Evolutionary conservation across 2,888 invertebrate genomes (phyloP), one percentile per base, ranked within the genome.

Genomic region (Drosophila acutilabella): DNA sequence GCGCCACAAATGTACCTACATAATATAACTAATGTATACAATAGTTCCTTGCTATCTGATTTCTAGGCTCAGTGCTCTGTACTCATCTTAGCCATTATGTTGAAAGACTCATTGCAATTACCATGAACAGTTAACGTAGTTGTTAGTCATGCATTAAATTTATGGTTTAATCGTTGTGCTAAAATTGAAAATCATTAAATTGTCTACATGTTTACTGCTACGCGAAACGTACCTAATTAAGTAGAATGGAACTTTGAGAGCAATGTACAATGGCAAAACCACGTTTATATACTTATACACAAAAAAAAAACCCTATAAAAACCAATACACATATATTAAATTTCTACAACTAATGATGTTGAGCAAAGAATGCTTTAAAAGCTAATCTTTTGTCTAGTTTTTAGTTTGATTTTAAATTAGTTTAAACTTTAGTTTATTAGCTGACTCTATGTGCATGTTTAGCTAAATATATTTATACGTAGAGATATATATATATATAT

Each of bases 21-120:
- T 33, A 36, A 8, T 23, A 20, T 6, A 20, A 57, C 30, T 30
- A 66, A 51, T 72, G 61, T 60, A 48, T 70, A 65, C 42, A 64
- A 79, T 64, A 64, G 82, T 80, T 83, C 74, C 83, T 70, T 62
- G 41, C 41, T 50, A 65, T 62, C 56, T 67, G 54, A 67, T 72
- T 62, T 67, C 44, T 48, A 11, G 33, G n/a, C 44, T 56, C n/a
- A 50, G 45, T 53, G n/a, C 44, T 52, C n/a, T 53, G 50, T 57
- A 38, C 52, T 64, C 26, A 47, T 36, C 26, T 61, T 50, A 65
- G 62, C 26, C 26, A 62, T 74, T 67, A 68, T 82, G 71, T 78
- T 64, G 42, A 71, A 62, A 81, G 79, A 87, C 81, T 81, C 75
- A 84, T 74, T 64, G 78, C 67, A 81, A 84, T 81, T 70, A 87